Conservation (phyloP, 2,888 invertebrate genomes). For the Meta bourneti region DNA sequence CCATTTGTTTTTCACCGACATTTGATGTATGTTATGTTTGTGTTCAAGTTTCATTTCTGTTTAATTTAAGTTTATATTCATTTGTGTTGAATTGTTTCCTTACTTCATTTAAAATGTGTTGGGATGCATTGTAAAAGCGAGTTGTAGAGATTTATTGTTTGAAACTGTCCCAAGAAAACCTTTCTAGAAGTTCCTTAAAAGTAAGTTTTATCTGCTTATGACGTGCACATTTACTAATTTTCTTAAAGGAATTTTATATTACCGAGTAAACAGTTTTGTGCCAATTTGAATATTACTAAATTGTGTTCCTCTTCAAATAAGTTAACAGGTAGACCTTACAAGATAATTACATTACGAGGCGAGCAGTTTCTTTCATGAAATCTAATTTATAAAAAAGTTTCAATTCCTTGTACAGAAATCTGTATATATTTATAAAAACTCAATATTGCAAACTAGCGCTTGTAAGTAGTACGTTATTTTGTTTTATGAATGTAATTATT, state of each 20-base stretch:
- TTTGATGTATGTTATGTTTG: not conserved
- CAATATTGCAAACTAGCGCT: constrained; percentile 15
- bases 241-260: not conserved
- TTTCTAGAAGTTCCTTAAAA: not conserved
- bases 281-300: constrained; percentile 17
- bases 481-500: constrained; percentile 20
- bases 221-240: not conserved
- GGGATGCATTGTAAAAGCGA: too few relatives aligned
- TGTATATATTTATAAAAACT: constrained; percentile 28
- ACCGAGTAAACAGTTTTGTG: constrained; percentile 2
- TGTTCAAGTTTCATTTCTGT: constrained; percentile 2
- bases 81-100: not conserved
- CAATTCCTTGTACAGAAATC: constrained; percentile 21
- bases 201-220: not conserved
- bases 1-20: not conserved
- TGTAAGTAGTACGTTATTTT: constrained; percentile 14
- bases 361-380: not conserved
- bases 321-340: constrained; percentile 33
- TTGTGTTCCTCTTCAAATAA: not conserved
- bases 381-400: constrained; percentile 6
- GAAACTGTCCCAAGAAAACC: too few relatives aligned
- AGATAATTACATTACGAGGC: not conserved
- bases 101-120: too few relatives aligned
- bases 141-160: too few relatives aligned
- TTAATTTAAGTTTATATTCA: constrained; percentile 16